Evolutionary conservation across 1,140 invertebrate species (phyloP), one percentile per base, ranked within the genome.

Genomic region (Aphaenogaster floridana): DNA sequence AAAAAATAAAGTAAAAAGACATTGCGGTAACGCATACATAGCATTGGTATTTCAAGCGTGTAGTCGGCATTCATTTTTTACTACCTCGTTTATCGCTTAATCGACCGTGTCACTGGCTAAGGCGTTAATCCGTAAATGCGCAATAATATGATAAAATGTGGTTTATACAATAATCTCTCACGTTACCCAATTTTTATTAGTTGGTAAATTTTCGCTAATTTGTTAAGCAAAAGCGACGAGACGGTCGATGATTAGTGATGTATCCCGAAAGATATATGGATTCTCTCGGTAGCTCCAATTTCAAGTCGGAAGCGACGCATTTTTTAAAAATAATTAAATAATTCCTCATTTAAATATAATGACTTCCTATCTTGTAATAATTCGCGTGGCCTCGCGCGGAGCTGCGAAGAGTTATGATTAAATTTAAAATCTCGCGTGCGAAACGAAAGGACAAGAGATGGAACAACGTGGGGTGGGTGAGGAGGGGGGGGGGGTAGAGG

Each of bases 341-440:
- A 42, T 45, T 72, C 21, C 64, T 64, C 42, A 36, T 45, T 42
- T 74, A 50, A 39, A 66, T 88, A 6, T 85, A 85, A 87, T 90
- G 76, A 72, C 87, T 88, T 63, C 76, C 61, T 89, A 83, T 87
- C 68, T 71, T 84, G 57, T 78, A 88, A 78, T 89, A 88, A 86
- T 90, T 77, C 74, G 52, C 64, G 83, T 61, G 86, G 64, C 21
- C 39, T 61, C 69, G 63, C 39, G 39, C 42, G 68, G 54, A 50
- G 9, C 52, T 71, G 63, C 52, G 66, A 90, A 89, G 89, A 91
- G 89, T 93, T 92, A 91, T 81, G 77, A 88, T 92, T 91, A 93
- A 91, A 93, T 93, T 91, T 84, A 90, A 92, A 91, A 91, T 93
- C 84, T 92, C 74, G 91, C 90, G 90, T 91, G 90, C 85, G 80